A percentile compares a stretch with the other conserved stretches of the same genome.
These are phyloP conservation scores for Trichogramma pretiosum DNA, from an alignment of 1,140 invertebrate species.

Conservation along the genomic window DNA sequence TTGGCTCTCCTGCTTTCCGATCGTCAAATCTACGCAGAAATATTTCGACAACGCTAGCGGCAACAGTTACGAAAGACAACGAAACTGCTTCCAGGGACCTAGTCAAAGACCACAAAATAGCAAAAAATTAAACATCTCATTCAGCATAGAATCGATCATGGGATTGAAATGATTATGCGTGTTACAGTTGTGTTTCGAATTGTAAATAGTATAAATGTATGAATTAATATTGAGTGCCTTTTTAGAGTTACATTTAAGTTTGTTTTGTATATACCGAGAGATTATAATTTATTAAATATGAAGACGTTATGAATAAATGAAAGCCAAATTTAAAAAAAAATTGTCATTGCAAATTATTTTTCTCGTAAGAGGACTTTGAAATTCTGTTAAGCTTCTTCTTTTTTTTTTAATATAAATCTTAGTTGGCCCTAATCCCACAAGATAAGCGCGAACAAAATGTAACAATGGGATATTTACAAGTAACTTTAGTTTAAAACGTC, in stretches of 20 bases:
- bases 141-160: constrained; percentile 42
- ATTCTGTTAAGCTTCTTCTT: too few relatives aligned
- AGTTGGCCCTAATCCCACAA: too few relatives aligned
- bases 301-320: too few relatives aligned
- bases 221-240: neutral
- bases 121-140: constrained; percentile 35
- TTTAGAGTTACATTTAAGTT: neutral
- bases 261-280: neutral
- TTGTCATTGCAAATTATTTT: too few relatives aligned
- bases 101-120: constrained; percentile 9
- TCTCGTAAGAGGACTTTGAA: too few relatives aligned
- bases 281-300: neutral
- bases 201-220: constrained; percentile 9
- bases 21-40: constrained; percentile 6
- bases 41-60: too few relatives aligned
- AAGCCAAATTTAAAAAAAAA: too few relatives aligned
- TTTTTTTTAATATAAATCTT: too few relatives aligned
- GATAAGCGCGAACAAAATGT: too few relatives aligned
- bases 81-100: neutral
- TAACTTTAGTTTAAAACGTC: too few relatives aligned
- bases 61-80: constrained; percentile 5
- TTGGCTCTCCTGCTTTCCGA: constrained; percentile 23
- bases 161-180: constrained; percentile 35
- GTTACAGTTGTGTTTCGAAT: too few relatives aligned
- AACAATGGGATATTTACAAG: too few relatives aligned